phyloP scores from a whole-genome alignment of 2,113 vertebrate genomes.

The Peromyscus maniculatus region DNA sequence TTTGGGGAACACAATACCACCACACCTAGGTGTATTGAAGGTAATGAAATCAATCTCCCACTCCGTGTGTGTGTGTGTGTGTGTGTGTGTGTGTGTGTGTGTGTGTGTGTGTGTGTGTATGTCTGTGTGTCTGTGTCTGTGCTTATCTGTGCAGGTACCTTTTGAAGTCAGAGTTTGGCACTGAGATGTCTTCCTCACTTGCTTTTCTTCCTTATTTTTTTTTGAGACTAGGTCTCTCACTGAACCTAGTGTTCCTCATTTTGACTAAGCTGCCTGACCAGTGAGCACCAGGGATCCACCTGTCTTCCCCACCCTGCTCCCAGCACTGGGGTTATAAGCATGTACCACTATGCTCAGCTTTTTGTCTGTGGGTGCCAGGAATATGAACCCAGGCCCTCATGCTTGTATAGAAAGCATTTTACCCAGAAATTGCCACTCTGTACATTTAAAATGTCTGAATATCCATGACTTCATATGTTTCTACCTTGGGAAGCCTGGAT shows the following conservation, averaged over 20 bases:
- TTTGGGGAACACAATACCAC: no score
- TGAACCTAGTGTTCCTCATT: neutral
- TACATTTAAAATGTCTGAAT: conserved; percentile 15
- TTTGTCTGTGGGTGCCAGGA: neutral
- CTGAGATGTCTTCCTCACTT: neutral
- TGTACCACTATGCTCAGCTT: neutral
- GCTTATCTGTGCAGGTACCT: neutral
- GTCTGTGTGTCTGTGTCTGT: neutral
- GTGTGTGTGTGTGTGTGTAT: neutral
- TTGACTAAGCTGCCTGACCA: neutral
- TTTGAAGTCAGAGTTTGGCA: neutral
- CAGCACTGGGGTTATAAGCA: neutral
- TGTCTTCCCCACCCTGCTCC: neutral
- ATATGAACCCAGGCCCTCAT: neutral
- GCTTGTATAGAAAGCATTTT: neutral
- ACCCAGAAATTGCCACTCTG: neutral
- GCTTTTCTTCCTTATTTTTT: neutral
- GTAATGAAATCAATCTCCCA: neutral
- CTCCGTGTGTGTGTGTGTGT: no score
- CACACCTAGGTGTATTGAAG: neutral
- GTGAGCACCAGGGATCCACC: neutral
- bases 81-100: neutral
- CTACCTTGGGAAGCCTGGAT: neutral
- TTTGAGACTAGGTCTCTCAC: neutral
- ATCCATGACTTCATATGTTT: neutral